phyloP scores from a whole-genome alignment of 2,113 vertebrate species.

The Pedetes capensis region DNA sequence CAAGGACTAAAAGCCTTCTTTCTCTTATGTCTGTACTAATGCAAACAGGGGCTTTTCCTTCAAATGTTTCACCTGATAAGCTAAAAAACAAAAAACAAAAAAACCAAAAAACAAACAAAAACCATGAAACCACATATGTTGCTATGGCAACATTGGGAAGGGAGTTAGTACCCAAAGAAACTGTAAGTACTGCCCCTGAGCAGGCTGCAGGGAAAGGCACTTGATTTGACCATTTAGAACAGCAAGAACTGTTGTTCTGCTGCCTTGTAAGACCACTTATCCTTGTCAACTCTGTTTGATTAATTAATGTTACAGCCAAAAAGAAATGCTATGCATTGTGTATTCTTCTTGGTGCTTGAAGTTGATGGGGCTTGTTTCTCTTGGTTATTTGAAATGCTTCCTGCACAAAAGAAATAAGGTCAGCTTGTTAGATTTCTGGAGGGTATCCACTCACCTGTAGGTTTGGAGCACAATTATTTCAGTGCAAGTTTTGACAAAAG shows the following conservation, averaged over 20 bases:
- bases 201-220: not conserved
- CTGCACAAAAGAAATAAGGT: slow-evolving; percentile 44
- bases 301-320: slow-evolving; percentile 56
- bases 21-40: not conserved
- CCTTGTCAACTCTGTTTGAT: slow-evolving; percentile 60
- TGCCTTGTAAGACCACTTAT: slow-evolving; percentile 9
- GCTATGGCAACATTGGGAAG: slow-evolving; percentile 51
- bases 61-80: not conserved
- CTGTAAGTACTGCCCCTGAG: not conserved
- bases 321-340: slow-evolving; percentile 25
- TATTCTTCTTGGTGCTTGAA: slow-evolving; percentile 44
- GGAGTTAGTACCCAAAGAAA: slow-evolving; percentile 29
- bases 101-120: not conserved
- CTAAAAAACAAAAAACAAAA: not conserved
- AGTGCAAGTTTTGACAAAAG: slow-evolving; percentile 12
- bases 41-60: slow-evolving; percentile 20
- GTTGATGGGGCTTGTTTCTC: slow-evolving; percentile 49
- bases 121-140: slow-evolving; percentile 4
- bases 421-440: slow-evolving; percentile 26
- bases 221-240: slow-evolving; percentile 37
- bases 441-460: not conserved
- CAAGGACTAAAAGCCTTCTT: not conserved
- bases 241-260: slow-evolving; percentile 34
- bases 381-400: slow-evolving; percentile 56
- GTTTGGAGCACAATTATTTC: not conserved